A percentile compares a stretch with the other conserved stretches of the same genome.
Evolutionary conservation across 2,888 invertebrate genomes (phyloP).

Genomic region (Dasysyrphus tricinctus): DNA sequence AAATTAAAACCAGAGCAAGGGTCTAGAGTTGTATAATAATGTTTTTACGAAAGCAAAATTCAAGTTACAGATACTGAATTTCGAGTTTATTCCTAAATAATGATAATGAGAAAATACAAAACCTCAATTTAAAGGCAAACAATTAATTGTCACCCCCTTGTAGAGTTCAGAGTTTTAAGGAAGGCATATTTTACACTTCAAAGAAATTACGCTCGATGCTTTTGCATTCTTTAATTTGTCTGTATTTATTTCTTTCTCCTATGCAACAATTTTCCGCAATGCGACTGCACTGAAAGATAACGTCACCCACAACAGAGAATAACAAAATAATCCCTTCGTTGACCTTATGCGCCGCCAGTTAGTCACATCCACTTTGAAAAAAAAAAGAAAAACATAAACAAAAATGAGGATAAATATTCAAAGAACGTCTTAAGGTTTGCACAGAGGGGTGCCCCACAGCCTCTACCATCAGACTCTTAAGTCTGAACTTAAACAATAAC

Average conservation of each 20-base stretch:
- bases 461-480: conserved; percentile 13
- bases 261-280: neutral
- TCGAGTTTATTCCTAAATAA: too few species aligned
- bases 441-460: conserved; percentile 47
- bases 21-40: too few species aligned
- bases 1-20: too few species aligned
- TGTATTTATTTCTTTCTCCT: neutral
- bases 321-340: conserved; percentile 53
- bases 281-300: conserved; percentile 3
- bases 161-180: too few species aligned
- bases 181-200: too few species aligned
- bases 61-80: too few species aligned
- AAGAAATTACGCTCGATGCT: neutral
- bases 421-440: conserved; percentile 25
- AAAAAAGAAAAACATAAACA: conserved; percentile 8
- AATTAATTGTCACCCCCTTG: too few species aligned
- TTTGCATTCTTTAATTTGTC: neutral
- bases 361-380: neutral
- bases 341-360: conserved; percentile 45
- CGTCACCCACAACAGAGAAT: conserved; percentile 26
- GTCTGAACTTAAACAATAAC: conserved; percentile 47
- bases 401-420: neutral
- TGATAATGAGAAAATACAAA: too few species aligned
- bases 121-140: too few species aligned
- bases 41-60: too few species aligned